Base-by-base conservation (phyloP, 2,888 invertebrate species). In the Nomada ferruginata region DNA sequence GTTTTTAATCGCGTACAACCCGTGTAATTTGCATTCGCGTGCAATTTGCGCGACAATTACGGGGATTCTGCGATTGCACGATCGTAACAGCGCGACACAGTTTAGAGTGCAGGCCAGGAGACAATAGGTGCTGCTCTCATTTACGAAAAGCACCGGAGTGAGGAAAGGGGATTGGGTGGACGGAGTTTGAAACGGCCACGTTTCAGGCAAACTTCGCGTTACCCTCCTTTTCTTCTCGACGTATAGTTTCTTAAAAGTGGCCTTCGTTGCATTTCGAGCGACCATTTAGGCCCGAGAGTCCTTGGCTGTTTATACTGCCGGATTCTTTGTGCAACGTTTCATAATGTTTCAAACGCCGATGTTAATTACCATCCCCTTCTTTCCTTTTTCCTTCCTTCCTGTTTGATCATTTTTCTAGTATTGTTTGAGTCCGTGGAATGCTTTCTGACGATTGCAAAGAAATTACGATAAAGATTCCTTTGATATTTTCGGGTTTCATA, bases 231-330 rank as follows among this genome's bases (percentile, higher is more conserved):
- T 26, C 53, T 13, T 13, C 50, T 18, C 71, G 71, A 15, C 66
- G 61, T 23, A 78, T 23, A 78, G 71, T 78, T 78, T 72, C 78
- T 77, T 71, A 55, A 78, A 78, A 80, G 79, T 72, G 79, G 66
- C 61, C 71, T 71, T 50, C 65, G 63, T 79, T 52, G 63, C 61
- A 61, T 76, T 59, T 70, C 70, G 47, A 29, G 70, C 78, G 60
- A 53, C 47, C 60, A 65, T 70, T 71, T 55, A 53, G 36, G 66
- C 66, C 71, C 55, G 53, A 71, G 60, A 42, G 55, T 20, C 55
- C 53, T 20, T 42, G 13, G n/a, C 50, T 47, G 70, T 60, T 70
- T 53, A 50, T 53, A 47, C 69, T 52, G 7, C n/a, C 23, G 44
- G 29, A 29, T 52, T 52, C 36, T 69, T 69, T 69, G 77, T 59